Evolutionary conservation across 2,888 invertebrate species (phyloP), one percentile per base, ranked within the genome.

Genomic region (Caenorhabditis virilis): DNA sequence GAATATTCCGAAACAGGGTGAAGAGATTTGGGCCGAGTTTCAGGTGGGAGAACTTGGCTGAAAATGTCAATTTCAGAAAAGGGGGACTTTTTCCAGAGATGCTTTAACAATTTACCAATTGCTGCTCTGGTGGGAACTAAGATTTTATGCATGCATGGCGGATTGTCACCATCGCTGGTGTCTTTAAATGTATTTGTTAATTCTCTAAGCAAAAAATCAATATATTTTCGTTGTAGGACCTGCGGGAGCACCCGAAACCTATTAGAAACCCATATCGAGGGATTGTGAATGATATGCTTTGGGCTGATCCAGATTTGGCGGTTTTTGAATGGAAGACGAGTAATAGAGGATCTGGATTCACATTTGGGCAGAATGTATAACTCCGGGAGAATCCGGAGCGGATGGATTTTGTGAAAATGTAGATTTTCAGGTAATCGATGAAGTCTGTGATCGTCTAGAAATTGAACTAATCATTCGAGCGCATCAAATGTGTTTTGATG

Each of bases 201-300:
- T 1, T 30, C 13, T 6, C 7, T 9, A 30, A 9, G 42, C 30
- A 25, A 7, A 49, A 20, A 25, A 18, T 18, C 9, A 6, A 9
- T 30, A 6, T 13, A 9, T 30, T 30, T n/a, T 36, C 13, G 23
- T 42, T 49, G 15, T 38, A 59, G 51, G 57, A 60, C 23, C 50
- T 70, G 25, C 53, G 66, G 7, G 39, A 60, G 5, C 48, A 49
- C 26, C 47, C 46, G 26, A 70, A 70, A 51, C 70, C 70, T 6
- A 60, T 70, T 30, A 53, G 61, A 2, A 67, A 66, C 30, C 68
- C 68, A 18, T 66, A 53, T 39, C 57, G 68, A 33, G 77, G 77
- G 18, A 53, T 76, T 26, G 59, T 76, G 41, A 77, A 77, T 56
- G 77, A 77, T 54, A 70, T 77, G 69, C 64, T 77, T 7, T 77